Conservation (phyloP, 2,888 invertebrate genomes). For the Neelides folsomi region DNA sequence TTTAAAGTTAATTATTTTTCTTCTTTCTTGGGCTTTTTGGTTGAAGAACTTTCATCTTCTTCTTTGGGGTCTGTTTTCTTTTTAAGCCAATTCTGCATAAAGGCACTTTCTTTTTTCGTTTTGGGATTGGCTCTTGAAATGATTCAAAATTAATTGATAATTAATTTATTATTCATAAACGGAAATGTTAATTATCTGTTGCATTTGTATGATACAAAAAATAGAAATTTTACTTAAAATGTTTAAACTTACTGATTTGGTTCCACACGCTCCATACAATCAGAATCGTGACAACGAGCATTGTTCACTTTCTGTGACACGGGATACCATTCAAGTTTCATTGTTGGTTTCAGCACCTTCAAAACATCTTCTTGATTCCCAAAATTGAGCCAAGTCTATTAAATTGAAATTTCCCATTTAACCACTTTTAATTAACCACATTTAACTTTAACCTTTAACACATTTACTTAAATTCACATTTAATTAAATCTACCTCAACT, state of each 20-base stretch:
- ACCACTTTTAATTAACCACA: background rate
- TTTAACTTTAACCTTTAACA: background rate
- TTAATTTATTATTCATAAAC: too few relatives aligned
- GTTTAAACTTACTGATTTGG: constrained; percentile 17
- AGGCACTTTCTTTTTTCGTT: constrained; percentile 10
- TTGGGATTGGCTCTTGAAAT: background rate
- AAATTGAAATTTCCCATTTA: background rate
- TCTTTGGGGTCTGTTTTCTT: constrained; percentile 2
- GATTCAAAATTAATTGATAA: background rate
- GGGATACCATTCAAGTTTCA: constrained; percentile 50
- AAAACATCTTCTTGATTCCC: constrained; percentile 43
- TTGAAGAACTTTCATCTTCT: background rate
- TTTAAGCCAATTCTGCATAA: constrained; percentile 26
- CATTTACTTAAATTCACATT: constrained; percentile 1
- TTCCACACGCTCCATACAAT: constrained; percentile 37
- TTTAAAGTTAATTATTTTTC: background rate
- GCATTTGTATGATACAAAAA: too few relatives aligned
- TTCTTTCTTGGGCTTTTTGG: constrained; percentile 8
- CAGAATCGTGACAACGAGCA: constrained; percentile 49
- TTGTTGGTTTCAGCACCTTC: constrained; percentile 45
- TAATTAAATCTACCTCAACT: constrained; percentile 43
- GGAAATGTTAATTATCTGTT: too few relatives aligned
- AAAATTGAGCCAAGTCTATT: constrained; percentile 54
- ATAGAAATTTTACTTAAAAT: too few relatives aligned
- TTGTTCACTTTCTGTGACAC: constrained; percentile 60